Conservation (phyloP, 2,797 vertebrate genomes). For the Onychomys arenicola region DNA sequence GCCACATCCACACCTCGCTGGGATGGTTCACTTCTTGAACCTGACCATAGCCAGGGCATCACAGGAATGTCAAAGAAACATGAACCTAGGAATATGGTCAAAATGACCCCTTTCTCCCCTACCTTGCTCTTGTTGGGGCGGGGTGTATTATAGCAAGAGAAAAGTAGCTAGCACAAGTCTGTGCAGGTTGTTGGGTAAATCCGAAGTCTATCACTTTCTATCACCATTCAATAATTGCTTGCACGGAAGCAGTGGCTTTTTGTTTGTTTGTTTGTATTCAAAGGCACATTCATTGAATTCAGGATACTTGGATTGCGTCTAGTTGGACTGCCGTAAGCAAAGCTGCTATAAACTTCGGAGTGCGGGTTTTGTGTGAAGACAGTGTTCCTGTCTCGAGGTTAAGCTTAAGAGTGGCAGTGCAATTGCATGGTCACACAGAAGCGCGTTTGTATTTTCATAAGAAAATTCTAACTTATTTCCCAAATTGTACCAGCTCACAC, state of each 20-base stretch:
- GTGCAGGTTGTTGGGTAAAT: not conserved
- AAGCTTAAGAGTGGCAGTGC: not conserved
- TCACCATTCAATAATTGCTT: not conserved
- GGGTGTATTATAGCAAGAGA: not conserved
- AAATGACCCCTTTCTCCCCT: not conserved
- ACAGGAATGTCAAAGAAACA: not conserved
- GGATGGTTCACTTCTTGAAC: not conserved
- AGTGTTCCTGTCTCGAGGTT: not conserved
- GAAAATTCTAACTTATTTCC: not conserved
- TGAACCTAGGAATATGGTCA: not conserved
- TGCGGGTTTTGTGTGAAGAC: not conserved
- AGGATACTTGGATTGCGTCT: not conserved
- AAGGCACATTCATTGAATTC: not conserved
- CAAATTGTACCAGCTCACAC: not conserved
- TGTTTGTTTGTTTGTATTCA: not conserved
- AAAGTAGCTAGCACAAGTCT: not conserved
- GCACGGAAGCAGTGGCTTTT: not conserved
- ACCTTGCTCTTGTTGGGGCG: not conserved
- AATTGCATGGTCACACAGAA: not conserved
- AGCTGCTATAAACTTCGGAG: not conserved
- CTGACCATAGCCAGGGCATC: too few relatives aligned
- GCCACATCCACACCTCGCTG: not conserved
- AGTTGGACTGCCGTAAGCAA: not conserved
- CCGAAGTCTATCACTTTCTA: not conserved
- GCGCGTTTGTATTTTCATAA: not conserved